Conservation (phyloP, 2,113 vertebrate species). For the Mus musculus region GRCm39 chr9:47058001-47058500, state of each 20-base stretch:
- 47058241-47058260: not conserved
- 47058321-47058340: not conserved
- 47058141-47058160: not conserved
- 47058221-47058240: not conserved
- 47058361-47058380: not conserved
- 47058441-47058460: not conserved
- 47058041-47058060: not conserved
- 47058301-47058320: not conserved
- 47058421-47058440: not conserved
- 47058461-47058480: not conserved
- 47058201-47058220: no score
- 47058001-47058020: not conserved
- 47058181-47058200: not conserved
- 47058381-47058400: not conserved
- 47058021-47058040: not conserved
- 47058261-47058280: not conserved
- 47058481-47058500: no score
- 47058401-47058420: not conserved
- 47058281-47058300: not conserved
- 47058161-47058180: not conserved
- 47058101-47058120: not conserved
- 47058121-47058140: not conserved
- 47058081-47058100: not conserved
- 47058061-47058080: not conserved
- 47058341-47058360: not conserved